Evolutionary conservation across 2,113 vertebrate genomes (phyloP).

Genomic region (Tor tambroides): DNA sequence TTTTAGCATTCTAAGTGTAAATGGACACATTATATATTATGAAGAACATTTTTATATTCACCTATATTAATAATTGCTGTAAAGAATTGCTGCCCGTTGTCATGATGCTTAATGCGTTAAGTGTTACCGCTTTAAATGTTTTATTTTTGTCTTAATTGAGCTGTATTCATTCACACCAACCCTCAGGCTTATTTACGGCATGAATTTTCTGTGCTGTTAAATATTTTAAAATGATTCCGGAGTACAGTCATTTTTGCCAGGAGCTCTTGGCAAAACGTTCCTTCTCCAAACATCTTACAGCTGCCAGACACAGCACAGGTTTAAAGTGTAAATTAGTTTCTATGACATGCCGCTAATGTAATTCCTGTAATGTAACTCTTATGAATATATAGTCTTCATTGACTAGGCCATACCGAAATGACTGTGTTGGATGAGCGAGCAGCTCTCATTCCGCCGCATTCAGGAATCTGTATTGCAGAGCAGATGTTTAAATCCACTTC

Average conservation of each 20-base stretch:
- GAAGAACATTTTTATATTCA: neutral
- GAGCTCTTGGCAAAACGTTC: constrained; percentile 36
- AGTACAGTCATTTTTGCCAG: constrained; percentile 15
- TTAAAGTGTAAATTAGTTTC: constrained; percentile 57
- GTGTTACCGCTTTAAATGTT: neutral
- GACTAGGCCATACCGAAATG: constrained; percentile 54
- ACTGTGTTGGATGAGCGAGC: constrained; percentile 48
- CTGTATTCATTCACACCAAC: constrained; percentile 3
- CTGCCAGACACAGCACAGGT: constrained; percentile 42
- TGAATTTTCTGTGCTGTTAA: constrained; percentile 1
- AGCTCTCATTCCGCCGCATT: constrained; percentile 47
- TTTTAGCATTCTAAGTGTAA: neutral
- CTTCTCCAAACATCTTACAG: constrained; percentile 50
- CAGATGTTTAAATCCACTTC: constrained; percentile 76
- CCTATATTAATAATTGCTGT: neutral
- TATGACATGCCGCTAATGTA: constrained; percentile 52
- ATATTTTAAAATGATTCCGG: constrained; percentile 34
- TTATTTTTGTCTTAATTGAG: neutral
- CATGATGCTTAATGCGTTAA: neutral
- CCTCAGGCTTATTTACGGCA: constrained; percentile 29
- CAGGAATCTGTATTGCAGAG: constrained; percentile 62
- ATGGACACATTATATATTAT: neutral
- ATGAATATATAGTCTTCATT: constrained; percentile 50
- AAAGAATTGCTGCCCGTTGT: neutral
- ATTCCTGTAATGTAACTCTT: constrained; percentile 57